Evolutionary conservation across 2,797 vertebrate species (phyloP), one percentile per base, ranked within the genome.

Genomic region (Ficedula albicollis): DNA sequence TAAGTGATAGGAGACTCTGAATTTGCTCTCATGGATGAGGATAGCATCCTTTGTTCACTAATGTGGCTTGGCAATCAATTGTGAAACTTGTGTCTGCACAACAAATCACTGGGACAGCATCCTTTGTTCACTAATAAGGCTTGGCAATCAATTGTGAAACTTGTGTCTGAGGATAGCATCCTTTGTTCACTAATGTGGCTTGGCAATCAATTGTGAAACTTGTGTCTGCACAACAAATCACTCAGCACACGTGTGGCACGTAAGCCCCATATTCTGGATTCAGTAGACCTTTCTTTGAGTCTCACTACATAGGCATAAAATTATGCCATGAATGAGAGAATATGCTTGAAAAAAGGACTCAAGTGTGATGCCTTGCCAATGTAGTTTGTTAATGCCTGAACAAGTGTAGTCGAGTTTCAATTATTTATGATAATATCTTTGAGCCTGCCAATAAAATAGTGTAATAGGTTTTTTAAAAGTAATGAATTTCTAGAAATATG

Each of bases 341-440:
- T 30, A 14, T 64, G 14, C 52, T 87, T 89, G 39, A 67, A 56
- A 85, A 82, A 76, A 59, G 75, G 62, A 58, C 41, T 93, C 34
- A 43, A 72, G 59, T 56, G 41, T 63, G 82, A 67, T 46, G 52
- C 63, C 18, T 87, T 91, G 80, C 85, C 94, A 94, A 21, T 38
- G 76, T 82, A 86, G 84, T 90, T 89, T 92, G 85, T 91, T 91
- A 96, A 79, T 49, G 63, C 36, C 44, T 88, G 73, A 93, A 91
- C 59, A 94, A 62, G 74, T 64, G 56, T 82, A 82, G 62, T 32
- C 7, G 49, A 66, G 73, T 74, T 95, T 91, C 88, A 96, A 38
- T 94, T 96, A 94, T 95, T 95, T 95, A 95, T 92, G 87, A 69
- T 91, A 90, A 79, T 93, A 84, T 94, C 83, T 87, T 77, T 41